phyloP scores from a whole-genome alignment of 2,888 invertebrate species.

The Eurytoma californica region DNA sequence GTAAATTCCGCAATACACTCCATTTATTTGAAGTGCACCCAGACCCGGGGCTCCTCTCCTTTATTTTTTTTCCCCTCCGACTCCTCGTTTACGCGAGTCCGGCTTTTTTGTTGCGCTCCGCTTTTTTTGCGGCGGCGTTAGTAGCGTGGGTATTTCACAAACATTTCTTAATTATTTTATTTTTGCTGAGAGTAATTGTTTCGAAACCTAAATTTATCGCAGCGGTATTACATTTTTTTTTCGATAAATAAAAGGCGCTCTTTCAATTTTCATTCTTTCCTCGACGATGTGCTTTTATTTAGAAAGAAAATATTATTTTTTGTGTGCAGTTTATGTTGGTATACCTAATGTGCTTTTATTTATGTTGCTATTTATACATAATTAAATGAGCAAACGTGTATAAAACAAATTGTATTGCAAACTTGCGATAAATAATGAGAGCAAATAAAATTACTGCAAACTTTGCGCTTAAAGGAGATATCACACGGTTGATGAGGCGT shows the following conservation, averaged over 20 bases:
- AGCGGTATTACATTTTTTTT: no score
- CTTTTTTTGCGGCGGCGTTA: no score
- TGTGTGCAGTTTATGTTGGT: no score
- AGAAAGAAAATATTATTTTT: no score
- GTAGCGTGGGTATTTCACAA: not conserved
- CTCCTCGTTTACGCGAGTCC: not conserved
- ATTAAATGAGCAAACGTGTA: no score
- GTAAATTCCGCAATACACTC: conserved; percentile 36
- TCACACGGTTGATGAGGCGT: not conserved
- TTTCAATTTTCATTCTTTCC: not conserved
- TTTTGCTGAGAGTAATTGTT: not conserved
- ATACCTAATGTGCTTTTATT: no score
- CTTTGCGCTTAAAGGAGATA: not conserved
- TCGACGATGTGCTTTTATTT: no score
- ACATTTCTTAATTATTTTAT: not conserved
- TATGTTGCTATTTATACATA: no score
- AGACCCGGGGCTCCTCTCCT: not conserved
- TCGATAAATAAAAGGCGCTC: no score
- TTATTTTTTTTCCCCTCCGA: not conserved
- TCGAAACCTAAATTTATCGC: no score
- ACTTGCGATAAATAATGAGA: no score
- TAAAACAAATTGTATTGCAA: not conserved
- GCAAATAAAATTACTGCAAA: no score
- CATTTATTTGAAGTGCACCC: conserved; percentile 37
- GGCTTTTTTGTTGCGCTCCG: not conserved